These are phyloP conservation scores for Pseudocheirus occidentalis DNA, from an alignment of 2,797 vertebrate species.

Conservation along the genomic window DNA sequence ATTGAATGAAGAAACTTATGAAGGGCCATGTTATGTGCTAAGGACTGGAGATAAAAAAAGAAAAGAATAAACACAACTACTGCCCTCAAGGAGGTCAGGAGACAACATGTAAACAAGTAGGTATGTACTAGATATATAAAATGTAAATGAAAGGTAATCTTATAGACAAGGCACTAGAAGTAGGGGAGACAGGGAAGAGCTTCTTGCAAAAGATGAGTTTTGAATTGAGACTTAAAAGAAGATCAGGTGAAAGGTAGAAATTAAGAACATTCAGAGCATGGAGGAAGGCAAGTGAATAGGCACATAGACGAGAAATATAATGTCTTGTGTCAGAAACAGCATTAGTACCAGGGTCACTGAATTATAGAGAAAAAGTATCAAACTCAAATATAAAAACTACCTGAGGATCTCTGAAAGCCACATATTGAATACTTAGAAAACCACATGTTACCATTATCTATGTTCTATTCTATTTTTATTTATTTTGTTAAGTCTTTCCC, in stretches of 20 bases:
- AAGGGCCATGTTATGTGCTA: not conserved
- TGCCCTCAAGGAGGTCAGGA: not conserved
- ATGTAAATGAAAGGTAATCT: not conserved
- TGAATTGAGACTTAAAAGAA: not conserved
- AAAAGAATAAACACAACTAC: too few species aligned
- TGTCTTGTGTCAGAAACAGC: not conserved
- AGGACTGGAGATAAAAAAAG: too few species aligned
- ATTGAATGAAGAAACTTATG: not conserved
- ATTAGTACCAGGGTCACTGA: not conserved
- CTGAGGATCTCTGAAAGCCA: not conserved
- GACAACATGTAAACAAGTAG: not conserved
- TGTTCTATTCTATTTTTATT: not conserved
- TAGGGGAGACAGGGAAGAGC: not conserved
- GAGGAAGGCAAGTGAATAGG: not conserved
- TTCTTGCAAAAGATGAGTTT: not conserved
- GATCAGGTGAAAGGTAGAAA: not conserved
- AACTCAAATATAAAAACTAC: not conserved
- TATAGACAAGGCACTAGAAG: not conserved
- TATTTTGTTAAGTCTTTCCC: not conserved
- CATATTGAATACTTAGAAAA: not conserved
- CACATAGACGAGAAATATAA: not conserved
- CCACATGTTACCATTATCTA: not conserved
- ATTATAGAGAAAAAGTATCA: not conserved
- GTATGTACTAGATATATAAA: not conserved
- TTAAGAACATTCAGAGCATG: not conserved